A percentile compares a stretch with the other conserved stretches of the same genome.
Conservation (phyloP, 2,888 invertebrate genomes). For the Thyatira batis region DNA sequence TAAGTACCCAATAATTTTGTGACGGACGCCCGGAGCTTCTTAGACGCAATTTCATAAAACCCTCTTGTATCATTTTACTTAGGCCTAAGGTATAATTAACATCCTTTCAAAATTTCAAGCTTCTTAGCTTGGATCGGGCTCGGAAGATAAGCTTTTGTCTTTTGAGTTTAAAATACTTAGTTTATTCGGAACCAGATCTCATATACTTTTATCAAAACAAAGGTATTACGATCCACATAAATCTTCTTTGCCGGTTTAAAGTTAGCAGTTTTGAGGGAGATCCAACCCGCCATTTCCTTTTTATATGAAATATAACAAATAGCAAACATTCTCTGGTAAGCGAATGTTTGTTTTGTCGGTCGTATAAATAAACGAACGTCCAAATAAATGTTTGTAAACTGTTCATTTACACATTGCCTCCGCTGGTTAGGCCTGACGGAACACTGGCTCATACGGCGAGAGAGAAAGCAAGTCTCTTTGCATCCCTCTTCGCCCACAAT, state of each 20-base stretch:
- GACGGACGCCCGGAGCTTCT: conserved; percentile 16
- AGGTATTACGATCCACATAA: not conserved
- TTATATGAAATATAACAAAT: not conserved
- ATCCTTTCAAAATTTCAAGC: conserved; percentile 16
- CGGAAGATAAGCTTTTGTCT: conserved; percentile 14
- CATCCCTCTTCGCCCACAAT: no score
- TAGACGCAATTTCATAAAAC: conserved; percentile 26
- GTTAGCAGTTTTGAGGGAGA: not conserved
- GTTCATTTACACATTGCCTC: no score
- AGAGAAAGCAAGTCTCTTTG: no score
- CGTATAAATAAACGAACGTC: not conserved
- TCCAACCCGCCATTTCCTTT: not conserved
- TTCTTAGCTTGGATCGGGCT: conserved; percentile 8
- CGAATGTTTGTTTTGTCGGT: not conserved
- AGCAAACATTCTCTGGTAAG: not conserved
- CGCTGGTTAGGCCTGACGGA: no score
- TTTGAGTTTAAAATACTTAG: conserved; percentile 4
- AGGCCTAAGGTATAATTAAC: conserved; percentile 20
- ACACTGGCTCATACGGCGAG: no score
- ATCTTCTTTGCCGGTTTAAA: not conserved
- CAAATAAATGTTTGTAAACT: not conserved
- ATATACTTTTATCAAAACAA: not conserved
- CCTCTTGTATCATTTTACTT: conserved; percentile 26
- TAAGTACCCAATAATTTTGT: conserved; percentile 8
- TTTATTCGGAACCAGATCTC: not conserved